A percentile compares a stretch with the other conserved stretches of the same genome.
Evolutionary conservation across 2,113 vertebrate genomes (phyloP).

Genomic region (Antigone vipio): DNA sequence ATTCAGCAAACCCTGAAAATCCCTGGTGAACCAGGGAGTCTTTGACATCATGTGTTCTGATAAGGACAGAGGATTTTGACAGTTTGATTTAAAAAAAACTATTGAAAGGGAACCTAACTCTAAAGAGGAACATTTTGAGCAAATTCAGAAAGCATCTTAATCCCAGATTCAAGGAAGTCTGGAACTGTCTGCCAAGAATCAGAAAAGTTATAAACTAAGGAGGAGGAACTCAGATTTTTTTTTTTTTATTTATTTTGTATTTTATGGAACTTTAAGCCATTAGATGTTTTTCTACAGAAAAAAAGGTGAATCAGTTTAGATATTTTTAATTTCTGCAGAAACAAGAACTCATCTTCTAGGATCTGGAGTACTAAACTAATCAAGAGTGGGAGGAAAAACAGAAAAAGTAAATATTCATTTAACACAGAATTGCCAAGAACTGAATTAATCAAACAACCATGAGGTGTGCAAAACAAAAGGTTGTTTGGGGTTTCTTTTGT

Average conservation of each 20-base stretch:
- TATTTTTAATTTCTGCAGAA: not conserved
- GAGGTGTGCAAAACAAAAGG: not conserved
- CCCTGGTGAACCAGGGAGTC: not conserved
- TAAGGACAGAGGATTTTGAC: not conserved
- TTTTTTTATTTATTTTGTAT: not conserved
- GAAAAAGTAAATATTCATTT: not conserved
- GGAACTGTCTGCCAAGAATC: not conserved
- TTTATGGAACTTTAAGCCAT: not conserved
- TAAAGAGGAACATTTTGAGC: not conserved
- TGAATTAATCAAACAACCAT: not conserved
- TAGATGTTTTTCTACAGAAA: not conserved
- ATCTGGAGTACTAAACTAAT: not conserved
- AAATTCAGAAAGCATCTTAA: not conserved
- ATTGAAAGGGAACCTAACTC: not conserved
- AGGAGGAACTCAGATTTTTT: fast-evolving
- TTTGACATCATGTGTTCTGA: not conserved
- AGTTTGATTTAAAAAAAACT: not conserved
- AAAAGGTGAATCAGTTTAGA: not conserved
- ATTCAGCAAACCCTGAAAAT: not conserved
- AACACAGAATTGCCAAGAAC: not conserved
- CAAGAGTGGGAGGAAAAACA: not conserved
- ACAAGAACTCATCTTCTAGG: not conserved
- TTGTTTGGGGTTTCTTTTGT: not conserved
- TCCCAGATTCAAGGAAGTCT: not conserved
- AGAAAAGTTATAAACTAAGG: not conserved